Evolutionary conservation across 2,888 invertebrate species (phyloP).

Genomic region (Choreutis nemorana): DNA sequence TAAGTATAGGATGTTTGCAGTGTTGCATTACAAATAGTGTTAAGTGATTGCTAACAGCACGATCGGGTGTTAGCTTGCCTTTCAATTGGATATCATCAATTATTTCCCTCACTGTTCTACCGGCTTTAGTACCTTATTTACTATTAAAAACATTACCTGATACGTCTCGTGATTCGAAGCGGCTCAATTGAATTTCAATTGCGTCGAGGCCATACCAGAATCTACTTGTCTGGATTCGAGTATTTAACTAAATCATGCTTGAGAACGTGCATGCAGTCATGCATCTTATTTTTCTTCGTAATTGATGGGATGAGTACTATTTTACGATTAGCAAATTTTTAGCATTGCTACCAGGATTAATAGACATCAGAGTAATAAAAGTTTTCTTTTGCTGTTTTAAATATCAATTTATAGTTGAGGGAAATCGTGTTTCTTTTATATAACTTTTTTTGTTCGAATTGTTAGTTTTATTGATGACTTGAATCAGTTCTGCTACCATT

Average conservation of each 20-base stretch:
- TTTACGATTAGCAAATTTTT: too few species aligned
- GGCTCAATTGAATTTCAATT: constrained; percentile 29
- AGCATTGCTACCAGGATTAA: too few species aligned
- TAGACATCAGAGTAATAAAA: too few species aligned
- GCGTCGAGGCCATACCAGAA: constrained; percentile 22
- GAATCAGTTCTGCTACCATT: too few species aligned
- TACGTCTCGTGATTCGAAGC: constrained; percentile 18
- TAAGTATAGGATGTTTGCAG: constrained; percentile 39
- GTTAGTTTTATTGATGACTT: too few species aligned
- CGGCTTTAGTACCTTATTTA: constrained; percentile 28
- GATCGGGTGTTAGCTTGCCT: constrained; percentile 1
- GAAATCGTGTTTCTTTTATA: too few species aligned
- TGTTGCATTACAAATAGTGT: constrained; percentile 45
- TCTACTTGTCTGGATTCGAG: constrained; percentile 18
- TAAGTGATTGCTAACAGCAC: background rate
- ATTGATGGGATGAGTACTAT: too few species aligned
- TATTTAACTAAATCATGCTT: constrained; percentile 21
- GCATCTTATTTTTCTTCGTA: constrained; percentile 24
- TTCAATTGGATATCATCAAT: constrained; percentile 21
- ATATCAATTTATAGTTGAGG: too few species aligned
- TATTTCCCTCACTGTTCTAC: constrained; percentile 30
- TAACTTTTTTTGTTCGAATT: too few species aligned
- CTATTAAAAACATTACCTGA: constrained; percentile 23
- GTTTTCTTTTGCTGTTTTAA: too few species aligned
- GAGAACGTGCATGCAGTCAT: constrained; percentile 23